Evolutionary conservation across 2,797 vertebrate genomes (phyloP).

Genomic region (Holocentrus rufus): DNA sequence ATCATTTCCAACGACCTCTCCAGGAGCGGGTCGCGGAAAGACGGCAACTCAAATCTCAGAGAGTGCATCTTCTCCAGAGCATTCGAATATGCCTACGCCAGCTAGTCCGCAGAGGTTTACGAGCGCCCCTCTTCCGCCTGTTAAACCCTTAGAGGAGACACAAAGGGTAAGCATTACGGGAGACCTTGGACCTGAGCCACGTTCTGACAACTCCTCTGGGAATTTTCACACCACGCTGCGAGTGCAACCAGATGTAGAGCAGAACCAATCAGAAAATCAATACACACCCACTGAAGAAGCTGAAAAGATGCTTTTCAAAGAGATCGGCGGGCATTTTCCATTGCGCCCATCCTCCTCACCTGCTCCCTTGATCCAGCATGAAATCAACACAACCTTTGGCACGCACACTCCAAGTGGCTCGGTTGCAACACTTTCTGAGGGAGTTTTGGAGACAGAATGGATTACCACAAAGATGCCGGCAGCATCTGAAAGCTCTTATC

Average conservation of each 20-base stretch:
- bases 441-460: conserved; percentile 30
- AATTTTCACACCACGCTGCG: conserved; percentile 27
- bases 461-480: conserved; percentile 36
- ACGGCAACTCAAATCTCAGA: conserved; percentile 43
- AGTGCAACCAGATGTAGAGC: conserved; percentile 43
- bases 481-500: conserved; percentile 46
- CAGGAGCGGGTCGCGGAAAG: conserved; percentile 41
- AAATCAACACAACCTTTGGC: conserved; percentile 32
- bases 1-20: conserved; percentile 52
- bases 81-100: conserved; percentile 26
- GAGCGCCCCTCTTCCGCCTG: conserved; percentile 45
- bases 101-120: conserved; percentile 48
- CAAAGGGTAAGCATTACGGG: conserved; percentile 26
- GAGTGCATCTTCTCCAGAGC: conserved; percentile 20
- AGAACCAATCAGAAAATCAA: conserved; percentile 39
- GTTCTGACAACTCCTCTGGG: conserved; percentile 28
- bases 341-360: conserved; percentile 33
- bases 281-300: conserved; percentile 20
- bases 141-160: conserved; percentile 43
- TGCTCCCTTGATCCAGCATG: conserved; percentile 25
- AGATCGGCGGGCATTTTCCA: conserved; percentile 36
- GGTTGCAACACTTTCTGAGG: conserved; percentile 17
- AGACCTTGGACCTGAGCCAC: conserved; percentile 31
- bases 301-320: conserved; percentile 30
- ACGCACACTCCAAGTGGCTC: conserved; percentile 29